Evolutionary conservation across 1,140 invertebrate genomes (phyloP).

Genomic region (Grapholita molesta): DNA sequence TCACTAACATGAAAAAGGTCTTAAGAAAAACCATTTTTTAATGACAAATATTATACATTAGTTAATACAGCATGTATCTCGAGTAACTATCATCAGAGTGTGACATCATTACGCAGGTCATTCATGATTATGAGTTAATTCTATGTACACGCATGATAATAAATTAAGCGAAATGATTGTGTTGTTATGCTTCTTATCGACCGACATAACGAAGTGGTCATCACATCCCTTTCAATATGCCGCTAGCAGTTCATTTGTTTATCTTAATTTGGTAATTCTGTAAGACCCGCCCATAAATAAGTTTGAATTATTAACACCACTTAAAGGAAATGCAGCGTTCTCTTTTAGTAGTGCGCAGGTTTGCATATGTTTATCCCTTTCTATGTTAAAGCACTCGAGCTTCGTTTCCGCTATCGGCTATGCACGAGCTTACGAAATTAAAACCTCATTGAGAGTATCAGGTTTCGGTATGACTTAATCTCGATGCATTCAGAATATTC

Average conservation of each 20-base stretch:
- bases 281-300: conserved; percentile 18
- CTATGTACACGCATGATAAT: conserved; percentile 1
- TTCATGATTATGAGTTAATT: conserved; percentile 7
- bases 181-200: conserved; percentile 1
- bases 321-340: conserved; percentile 3
- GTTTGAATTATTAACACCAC: conserved; percentile 19
- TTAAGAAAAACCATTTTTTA: no score
- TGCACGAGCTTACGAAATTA: conserved; percentile 17
- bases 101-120: not conserved
- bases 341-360: not conserved
- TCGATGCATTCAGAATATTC: not conserved
- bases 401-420: conserved; percentile 20
- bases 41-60: no score
- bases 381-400: conserved; percentile 14
- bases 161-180: conserved; percentile 13
- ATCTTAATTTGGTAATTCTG: conserved; percentile 7
- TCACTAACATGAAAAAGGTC: no score
- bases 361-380: not conserved
- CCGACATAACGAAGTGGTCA: not conserved
- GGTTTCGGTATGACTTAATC: not conserved
- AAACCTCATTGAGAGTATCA: conserved; percentile 19
- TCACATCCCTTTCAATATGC: conserved; percentile 14
- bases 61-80: no score
- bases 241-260: conserved; percentile 17
- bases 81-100: not conserved